Conservation (phyloP, 2,113 vertebrate species). For the Pantherophis guttatus region DNA sequence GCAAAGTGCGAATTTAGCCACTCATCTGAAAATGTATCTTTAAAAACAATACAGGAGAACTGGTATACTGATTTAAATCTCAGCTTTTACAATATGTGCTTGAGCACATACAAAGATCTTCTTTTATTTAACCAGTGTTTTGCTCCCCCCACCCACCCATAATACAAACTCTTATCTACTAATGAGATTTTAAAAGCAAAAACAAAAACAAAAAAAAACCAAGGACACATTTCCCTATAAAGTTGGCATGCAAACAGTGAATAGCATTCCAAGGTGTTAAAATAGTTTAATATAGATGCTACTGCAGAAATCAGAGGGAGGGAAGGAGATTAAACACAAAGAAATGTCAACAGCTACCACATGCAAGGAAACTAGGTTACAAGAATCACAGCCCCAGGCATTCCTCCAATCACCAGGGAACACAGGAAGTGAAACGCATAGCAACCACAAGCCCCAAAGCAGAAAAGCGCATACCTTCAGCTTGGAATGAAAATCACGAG, state of each 20-base stretch:
- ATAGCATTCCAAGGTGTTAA: constrained; percentile 69
- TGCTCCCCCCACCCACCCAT: neutral
- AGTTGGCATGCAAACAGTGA: constrained; percentile 68
- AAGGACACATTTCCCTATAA: constrained; percentile 55
- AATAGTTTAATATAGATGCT: constrained; percentile 68
- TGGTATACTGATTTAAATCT: constrained; percentile 21
- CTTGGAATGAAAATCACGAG: constrained; percentile 99
- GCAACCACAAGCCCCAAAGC: constrained; percentile 98
- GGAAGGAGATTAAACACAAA: constrained; percentile 77
- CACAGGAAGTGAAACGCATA: constrained; percentile 90
- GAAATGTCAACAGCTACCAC: constrained; percentile 78
- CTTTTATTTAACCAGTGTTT: constrained; percentile 33
- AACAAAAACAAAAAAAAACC: constrained; percentile 22
- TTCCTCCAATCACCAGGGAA: constrained; percentile 83
- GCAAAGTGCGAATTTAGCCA: constrained; percentile 20
- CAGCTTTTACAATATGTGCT: constrained; percentile 30
- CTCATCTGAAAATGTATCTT: constrained; percentile 31
- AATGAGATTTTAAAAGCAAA: constrained; percentile 17
- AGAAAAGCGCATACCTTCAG: constrained; percentile 99
- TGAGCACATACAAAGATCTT: constrained; percentile 19
- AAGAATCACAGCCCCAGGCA: constrained; percentile 81
- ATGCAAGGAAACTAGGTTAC: constrained; percentile 82
- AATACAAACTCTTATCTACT: neutral
- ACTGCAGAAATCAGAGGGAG: constrained; percentile 72
- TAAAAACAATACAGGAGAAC: constrained; percentile 47